phyloP scores from a whole-genome alignment of 1,140 invertebrate species.

The Hirudo medicinalis region DNA sequence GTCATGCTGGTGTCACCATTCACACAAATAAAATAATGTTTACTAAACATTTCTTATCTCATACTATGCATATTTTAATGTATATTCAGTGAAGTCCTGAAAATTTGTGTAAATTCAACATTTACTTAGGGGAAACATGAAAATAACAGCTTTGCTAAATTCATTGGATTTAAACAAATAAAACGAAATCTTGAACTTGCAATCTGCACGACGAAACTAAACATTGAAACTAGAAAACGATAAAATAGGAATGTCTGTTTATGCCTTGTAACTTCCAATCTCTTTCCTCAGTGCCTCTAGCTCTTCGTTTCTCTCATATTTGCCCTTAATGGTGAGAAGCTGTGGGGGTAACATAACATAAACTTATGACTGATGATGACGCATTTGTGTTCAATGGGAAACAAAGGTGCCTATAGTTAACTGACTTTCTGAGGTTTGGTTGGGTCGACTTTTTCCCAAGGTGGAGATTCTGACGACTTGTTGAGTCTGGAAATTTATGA shows the following conservation, averaged over 20 bases:
- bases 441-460: constrained; percentile 15
- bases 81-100: no score
- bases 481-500: constrained; percentile 8
- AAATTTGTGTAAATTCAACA: no score
- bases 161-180: no score
- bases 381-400: constrained; percentile 7
- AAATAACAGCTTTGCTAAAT: no score
- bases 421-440: background rate
- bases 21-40: no score
- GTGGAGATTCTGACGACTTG: constrained; percentile 19
- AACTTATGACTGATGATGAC: background rate
- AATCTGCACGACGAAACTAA: no score
- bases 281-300: constrained; percentile 25
- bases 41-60: no score
- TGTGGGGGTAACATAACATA: background rate
- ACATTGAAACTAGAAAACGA: no score
- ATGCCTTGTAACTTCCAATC: constrained; percentile 26
- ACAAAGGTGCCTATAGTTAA: background rate
- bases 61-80: no score
- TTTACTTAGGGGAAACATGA: no score
- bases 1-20: no score
- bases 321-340: constrained; percentile 24
- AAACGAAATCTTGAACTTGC: no score
- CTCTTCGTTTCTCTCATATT: constrained; percentile 25
- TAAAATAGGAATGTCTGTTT: background rate